A percentile compares a stretch with the other conserved stretches of the same genome.
These are phyloP conservation scores for Sussaba pulchella DNA, from an alignment of 2,888 invertebrate genomes.

Conservation along the genomic window DNA sequence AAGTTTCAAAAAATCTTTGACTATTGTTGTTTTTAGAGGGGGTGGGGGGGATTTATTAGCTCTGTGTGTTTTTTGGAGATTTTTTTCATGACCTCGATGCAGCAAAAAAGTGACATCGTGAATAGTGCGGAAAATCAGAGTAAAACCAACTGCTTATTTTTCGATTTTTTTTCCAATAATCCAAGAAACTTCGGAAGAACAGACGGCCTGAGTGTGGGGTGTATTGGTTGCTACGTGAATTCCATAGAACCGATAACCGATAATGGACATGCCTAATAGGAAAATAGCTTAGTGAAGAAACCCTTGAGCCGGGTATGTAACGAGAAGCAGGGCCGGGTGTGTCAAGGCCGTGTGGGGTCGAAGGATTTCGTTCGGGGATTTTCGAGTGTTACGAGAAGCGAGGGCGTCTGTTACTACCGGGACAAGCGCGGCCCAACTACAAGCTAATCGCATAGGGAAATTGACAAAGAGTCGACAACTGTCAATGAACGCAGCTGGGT, in stretches of 20 bases:
- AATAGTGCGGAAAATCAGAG: no score
- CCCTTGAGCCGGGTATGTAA: slow-evolving; percentile 36
- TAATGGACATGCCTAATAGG: slow-evolving; percentile 75
- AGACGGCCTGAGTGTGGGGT: background rate
- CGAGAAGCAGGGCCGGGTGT: slow-evolving; percentile 51
- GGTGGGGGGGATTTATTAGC: background rate
- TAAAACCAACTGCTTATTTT: background rate
- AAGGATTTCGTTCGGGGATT: slow-evolving; percentile 53
- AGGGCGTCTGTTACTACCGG: slow-evolving; percentile 42
- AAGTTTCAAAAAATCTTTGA: background rate
- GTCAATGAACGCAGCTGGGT: slow-evolving; percentile 78
- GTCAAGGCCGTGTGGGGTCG: slow-evolving; percentile 56
- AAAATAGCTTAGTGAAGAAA: slow-evolving; percentile 75
- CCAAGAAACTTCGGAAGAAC: slow-evolving; percentile 13
- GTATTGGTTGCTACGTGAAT: slow-evolving; percentile 29
- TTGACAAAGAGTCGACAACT: slow-evolving; percentile 81
- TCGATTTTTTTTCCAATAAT: background rate
- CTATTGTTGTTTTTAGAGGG: background rate
- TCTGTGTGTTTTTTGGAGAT: no score
- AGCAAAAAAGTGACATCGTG: background rate
- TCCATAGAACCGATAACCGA: slow-evolving; percentile 38
- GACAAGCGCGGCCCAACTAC: slow-evolving; percentile 31
- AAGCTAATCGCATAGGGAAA: slow-evolving; percentile 78
- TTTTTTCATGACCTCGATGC: no score
- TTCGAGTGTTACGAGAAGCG: slow-evolving; percentile 63